These are phyloP conservation scores for Lepidonotus clava DNA, from an alignment of 2,888 invertebrate genomes.

Conservation along the genomic window DNA sequence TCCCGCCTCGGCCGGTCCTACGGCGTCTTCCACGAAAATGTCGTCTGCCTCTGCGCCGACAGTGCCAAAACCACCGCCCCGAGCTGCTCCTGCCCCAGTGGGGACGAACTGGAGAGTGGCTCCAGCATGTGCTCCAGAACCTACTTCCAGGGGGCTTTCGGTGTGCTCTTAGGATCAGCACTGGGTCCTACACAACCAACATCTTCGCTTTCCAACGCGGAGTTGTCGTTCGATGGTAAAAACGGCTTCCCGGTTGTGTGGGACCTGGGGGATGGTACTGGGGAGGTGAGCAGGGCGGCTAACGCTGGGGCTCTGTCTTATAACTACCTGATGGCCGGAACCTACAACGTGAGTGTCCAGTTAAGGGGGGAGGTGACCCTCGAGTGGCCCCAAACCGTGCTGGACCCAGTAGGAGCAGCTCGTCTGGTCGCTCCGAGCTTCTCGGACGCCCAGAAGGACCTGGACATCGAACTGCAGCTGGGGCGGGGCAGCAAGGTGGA, in stretches of 20 bases:
- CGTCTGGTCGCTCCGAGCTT: not conserved
- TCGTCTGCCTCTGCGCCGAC: not conserved
- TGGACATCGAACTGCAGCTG: not conserved
- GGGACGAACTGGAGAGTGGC: not conserved
- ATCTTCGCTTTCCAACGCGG: not conserved
- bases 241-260: not conserved
- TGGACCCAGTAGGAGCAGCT: not conserved
- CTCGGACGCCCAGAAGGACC: not conserved
- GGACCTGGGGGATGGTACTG: not conserved
- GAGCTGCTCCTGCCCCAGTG: not conserved
- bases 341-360: not conserved
- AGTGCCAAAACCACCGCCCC: not conserved
- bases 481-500: not conserved
- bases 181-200: not conserved
- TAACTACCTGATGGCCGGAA: not conserved
- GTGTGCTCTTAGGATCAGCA: not conserved
- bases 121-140: not conserved
- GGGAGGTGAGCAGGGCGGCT: not conserved
- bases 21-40: constrained; percentile 4
- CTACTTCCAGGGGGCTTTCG: not conserved
- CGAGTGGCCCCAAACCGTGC: not conserved
- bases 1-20: not conserved
- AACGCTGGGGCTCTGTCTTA: not conserved
- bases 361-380: not conserved
- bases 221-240: not conserved